Evolutionary conservation across 2,888 invertebrate genomes (phyloP), one percentile per base, ranked within the genome.

Genomic region (Lycia hirtaria): DNA sequence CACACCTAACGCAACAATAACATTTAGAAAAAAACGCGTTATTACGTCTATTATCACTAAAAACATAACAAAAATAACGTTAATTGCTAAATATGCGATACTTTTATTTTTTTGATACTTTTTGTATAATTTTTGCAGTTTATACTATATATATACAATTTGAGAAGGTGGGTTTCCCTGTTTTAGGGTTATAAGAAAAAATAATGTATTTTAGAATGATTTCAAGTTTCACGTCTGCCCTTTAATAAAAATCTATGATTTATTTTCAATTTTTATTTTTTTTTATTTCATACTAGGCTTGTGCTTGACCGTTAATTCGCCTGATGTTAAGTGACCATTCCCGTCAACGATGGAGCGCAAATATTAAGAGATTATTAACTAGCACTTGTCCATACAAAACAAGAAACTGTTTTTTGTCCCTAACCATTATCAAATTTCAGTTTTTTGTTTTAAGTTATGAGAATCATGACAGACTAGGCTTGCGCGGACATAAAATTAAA

Each of bases 1-100:
- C 24, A 24, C 38, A 22, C 28, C 19, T 38, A 51, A 57, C 38
- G 56, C 54, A 60, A 62, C 44, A 61, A 62, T 57, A 69, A 66
- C 64, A 67, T 58, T 33, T 60, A 57, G 35, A 63, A 62, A 66
- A 60, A 62, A 65, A 60, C 58, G 58, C 59, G 47, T 37, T 33
- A 67, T 69, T 69, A 62, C 9, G 15, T 32, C 65, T 71, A 71
- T 26, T 67, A 68, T 71, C 67, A 69, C 67, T 70, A 65, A 60
- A 64, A 67, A 71, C 68, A 50, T 71, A 70, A 71, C 69, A 70
- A 68, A 67, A 64, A 60, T 52, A n/a, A 57, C 45, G 44, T 51
- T 58, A 60, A 54, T 15, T 58, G 52, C 64, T 64, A 67, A 67
- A n/a, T n/a, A n/a, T 63, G 64, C 65, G 28, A 62, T 60, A 53